Evolutionary conservation across 2,888 invertebrate genomes (phyloP), one percentile per base, ranked within the genome.

Genomic region (Cryptocheilus praepositus): DNA sequence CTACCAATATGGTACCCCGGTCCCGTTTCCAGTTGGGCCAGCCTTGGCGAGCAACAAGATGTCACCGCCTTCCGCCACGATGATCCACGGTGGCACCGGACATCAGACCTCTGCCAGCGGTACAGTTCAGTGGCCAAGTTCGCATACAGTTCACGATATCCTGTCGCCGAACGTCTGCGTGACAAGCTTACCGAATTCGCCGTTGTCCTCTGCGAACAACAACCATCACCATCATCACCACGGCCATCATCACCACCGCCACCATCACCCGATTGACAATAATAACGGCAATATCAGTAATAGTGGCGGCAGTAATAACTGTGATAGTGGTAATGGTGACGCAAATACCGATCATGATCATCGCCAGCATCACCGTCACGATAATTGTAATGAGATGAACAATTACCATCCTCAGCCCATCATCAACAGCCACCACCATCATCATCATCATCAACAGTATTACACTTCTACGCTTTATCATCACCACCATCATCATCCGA

Each of bases 61-160:
- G 61, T 83, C 88, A 15, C 81, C 91, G 87, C 81, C 88, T 64
- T 88, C 89, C 19, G 85, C 89, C 45, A 87, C 89, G 49, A 81
- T 89, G 2, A 81, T 88, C 53, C 85, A 87, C 19, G 82, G 86
- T 28, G 79, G 80, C 16, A 74, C 49, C 49, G 56, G 67, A 21
- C 70, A 85, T 45, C 82, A 81, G 52, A 46, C 60, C 54, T 51
- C 19, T 16, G 61, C 70, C 44, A 67, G 73, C 51, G 75, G 76
- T 3, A 67, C 67, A 19, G 69, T 86, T 44, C 86, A 88, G 53
- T 88, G 88, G 88, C 88, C 88, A 4, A 88, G 87, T 68, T 81
- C 88, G 7, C 88, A 88, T 70, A 85, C 86, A 28, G 88, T 88
- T 25, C 88, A 88, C 73, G 87, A 88, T 76, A 88, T 88, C 62